These are phyloP conservation scores for Galemys pyrenaicus DNA, from an alignment of 2,113 vertebrate species.

Conservation along the genomic window DNA sequence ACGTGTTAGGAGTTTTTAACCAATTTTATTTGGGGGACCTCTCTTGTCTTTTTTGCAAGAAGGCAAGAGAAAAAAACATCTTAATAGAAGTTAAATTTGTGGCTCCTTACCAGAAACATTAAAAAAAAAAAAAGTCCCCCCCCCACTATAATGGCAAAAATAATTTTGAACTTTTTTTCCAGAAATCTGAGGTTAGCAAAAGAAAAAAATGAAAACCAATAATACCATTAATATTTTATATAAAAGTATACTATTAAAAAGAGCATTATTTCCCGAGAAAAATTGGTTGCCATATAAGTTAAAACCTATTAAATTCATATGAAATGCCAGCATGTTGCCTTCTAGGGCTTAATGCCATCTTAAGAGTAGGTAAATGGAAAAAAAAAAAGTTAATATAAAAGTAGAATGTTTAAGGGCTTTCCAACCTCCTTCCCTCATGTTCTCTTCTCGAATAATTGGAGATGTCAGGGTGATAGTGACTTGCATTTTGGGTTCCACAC, in stretches of 20 bases:
- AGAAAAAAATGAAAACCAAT: slow-evolving; percentile 76
- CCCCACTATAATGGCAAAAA: slow-evolving; percentile 46
- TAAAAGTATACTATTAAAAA: slow-evolving; percentile 70
- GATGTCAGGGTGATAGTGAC: slow-evolving; percentile 98
- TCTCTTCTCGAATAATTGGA: slow-evolving; percentile 96
- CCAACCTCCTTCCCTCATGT: slow-evolving; percentile 97
- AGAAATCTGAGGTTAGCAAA: slow-evolving; percentile 88
- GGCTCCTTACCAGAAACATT: slow-evolving; percentile 65
- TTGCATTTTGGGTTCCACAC: slow-evolving; percentile 97
- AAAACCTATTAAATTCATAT: slow-evolving; percentile 78
- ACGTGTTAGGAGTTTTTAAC: slow-evolving; percentile 58
- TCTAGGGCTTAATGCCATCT: slow-evolving; percentile 86
- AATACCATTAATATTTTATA: slow-evolving; percentile 60
- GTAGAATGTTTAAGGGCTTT: slow-evolving; percentile 85
- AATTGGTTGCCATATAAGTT: slow-evolving; percentile 75
- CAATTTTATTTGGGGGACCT: slow-evolving; percentile 75
- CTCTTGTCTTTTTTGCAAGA: slow-evolving; percentile 67
- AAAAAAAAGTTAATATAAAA: slow-evolving; percentile 74
- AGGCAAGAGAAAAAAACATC: slow-evolving; percentile 61
- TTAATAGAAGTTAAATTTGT: slow-evolving; percentile 76
- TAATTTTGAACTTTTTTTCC: slow-evolving; percentile 83
- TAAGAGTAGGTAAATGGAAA: slow-evolving; percentile 76
- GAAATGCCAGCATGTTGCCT: slow-evolving; percentile 90
- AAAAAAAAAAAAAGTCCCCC: too few relatives aligned
- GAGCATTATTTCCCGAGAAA: slow-evolving; percentile 78